Base-by-base conservation (phyloP, 2,888 invertebrate species). In the Nineta flava region DNA sequence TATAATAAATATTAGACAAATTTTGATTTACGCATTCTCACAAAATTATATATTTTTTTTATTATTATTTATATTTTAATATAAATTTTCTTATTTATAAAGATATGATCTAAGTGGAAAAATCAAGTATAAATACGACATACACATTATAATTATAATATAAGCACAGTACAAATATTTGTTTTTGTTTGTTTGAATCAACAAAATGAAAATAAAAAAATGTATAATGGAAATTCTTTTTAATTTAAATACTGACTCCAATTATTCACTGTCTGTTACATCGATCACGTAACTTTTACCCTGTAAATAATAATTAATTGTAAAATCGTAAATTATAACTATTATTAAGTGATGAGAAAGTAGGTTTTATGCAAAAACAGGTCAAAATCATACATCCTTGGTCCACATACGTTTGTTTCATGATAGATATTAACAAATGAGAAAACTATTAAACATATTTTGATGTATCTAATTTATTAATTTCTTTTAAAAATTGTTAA, bases 261-360 rank as follows among this genome's bases (percentile, higher is more conserved):
- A 17, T 44, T 26, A 44, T 13, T 44, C 44, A 26, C 44, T 44
- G 26, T 44, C 44, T 17, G 17, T 44, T 19, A 44, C n/a, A 26
- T 26, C 26, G 7, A 44, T 44, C 13, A 44, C 26, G 44, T 44
- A 44, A 13, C 26, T 44, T 44, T 44, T 44, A 26, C 44, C 44
- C 44, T 44, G 44, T 3, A 44, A 44, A 19, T 12, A 21, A 44
- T 9, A 26, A 9, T 7, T 26, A 26, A 26, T 26, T 26, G 4
- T 26, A 26, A 26, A 19, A 19, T 3, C 19, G 5, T 2, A 19
- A 3, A 3, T 19, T 19, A 19, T 19, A 19, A 19, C 5, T 19
- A 19, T 2, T 19, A 19, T 19, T 19, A 26, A 26, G 26, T n/a
- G n/a, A n/a, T n/a, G n/a, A n/a, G n/a, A n/a, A n/a, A n/a, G n/a